These are phyloP conservation scores for Drosophila melanosoma DNA, from an alignment of 2,888 invertebrate species.

Conservation along the genomic window DNA sequence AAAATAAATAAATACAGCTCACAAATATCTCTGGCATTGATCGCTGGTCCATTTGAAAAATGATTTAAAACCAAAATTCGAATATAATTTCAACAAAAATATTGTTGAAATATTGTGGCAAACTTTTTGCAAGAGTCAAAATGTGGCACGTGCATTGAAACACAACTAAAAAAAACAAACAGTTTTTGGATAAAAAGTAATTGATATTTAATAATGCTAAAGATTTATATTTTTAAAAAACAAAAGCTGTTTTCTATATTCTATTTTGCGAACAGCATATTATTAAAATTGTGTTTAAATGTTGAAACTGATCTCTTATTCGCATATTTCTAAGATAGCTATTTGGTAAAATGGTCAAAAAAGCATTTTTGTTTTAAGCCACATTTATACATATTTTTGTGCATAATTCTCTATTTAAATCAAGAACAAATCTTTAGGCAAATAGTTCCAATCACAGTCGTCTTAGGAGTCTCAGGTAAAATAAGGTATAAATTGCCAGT, in stretches of 20 bases:
- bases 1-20: conserved; percentile 64
- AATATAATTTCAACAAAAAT: background rate
- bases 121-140: background rate
- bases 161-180: background rate
- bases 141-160: background rate
- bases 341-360: background rate
- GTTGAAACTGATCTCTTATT: background rate
- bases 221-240: background rate
- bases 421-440: background rate
- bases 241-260: background rate
- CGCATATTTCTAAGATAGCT: background rate
- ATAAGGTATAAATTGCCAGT: background rate
- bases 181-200: background rate
- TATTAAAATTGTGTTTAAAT: background rate
- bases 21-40: background rate
- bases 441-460: too few species aligned
- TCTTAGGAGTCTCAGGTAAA: background rate
- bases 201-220: background rate
- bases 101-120: background rate
- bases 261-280: too few species aligned
- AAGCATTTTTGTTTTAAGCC: background rate
- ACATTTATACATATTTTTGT: too few species aligned
- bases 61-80: background rate
- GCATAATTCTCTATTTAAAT: background rate
- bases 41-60: background rate